phyloP scores from a whole-genome alignment of 1,140 invertebrate species.

The Muscidifurax raptorellus region DNA sequence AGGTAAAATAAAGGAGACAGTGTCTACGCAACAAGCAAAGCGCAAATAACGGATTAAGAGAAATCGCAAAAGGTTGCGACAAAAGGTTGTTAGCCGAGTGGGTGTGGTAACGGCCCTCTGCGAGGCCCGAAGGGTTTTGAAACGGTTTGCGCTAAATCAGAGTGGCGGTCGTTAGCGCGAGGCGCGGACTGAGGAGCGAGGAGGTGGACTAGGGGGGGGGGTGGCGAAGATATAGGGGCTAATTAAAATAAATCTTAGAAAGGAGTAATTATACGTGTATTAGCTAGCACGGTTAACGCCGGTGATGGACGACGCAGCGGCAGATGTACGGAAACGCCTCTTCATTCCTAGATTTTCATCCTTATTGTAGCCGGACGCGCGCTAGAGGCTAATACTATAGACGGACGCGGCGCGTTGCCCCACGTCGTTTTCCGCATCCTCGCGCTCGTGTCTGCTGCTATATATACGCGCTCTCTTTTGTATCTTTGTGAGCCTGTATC shows the following conservation, averaged over 20 bases:
- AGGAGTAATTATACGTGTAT: constrained; percentile 77
- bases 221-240: constrained; percentile 71
- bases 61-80: constrained; percentile 30
- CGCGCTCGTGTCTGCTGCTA: background rate
- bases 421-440: constrained; percentile 25
- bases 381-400: constrained; percentile 50
- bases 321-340: constrained; percentile 75
- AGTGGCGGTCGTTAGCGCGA: constrained; percentile 45
- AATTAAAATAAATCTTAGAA: constrained; percentile 77
- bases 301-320: constrained; percentile 74
- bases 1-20: background rate
- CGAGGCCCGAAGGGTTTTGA: constrained; percentile 33
- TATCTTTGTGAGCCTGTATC: background rate
- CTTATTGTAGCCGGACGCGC: constrained; percentile 58
- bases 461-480: background rate
- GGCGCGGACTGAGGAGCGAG: background rate
- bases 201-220: background rate
- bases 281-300: constrained; percentile 67
- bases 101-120: background rate
- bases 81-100: constrained; percentile 33
- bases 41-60: constrained; percentile 6
- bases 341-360: constrained; percentile 75
- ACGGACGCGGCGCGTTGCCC: constrained; percentile 65
- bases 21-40: background rate
- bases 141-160: constrained; percentile 49